A percentile compares a stretch with the other conserved stretches of the same genome.
These are phyloP conservation scores for Alloscopus bannaensis DNA, from an alignment of 2,888 invertebrate genomes.

Conservation along the genomic window DNA sequence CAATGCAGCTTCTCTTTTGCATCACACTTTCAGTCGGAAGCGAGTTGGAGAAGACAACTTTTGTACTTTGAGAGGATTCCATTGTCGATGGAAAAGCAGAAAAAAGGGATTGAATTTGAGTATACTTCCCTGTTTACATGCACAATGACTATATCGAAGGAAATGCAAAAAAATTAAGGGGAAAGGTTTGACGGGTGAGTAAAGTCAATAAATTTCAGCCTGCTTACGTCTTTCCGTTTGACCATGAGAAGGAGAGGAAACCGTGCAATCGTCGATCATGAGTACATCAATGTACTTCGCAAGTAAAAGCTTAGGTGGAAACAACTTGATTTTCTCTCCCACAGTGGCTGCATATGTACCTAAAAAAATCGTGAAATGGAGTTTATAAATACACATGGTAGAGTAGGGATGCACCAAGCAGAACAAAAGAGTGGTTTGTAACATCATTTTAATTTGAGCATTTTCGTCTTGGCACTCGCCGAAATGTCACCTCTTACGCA, in stretches of 20 bases:
- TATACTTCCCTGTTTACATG: background rate
- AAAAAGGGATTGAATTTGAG: background rate
- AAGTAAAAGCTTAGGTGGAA: background rate
- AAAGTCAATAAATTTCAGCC: slow-evolving; percentile 22
- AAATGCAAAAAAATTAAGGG: background rate
- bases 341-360: background rate
- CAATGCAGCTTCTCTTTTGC: too few relatives aligned
- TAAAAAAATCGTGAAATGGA: background rate
- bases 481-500: slow-evolving; percentile 39
- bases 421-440: too few relatives aligned
- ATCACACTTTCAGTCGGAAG: too few relatives aligned
- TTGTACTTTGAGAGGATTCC: too few relatives aligned
- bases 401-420: too few relatives aligned
- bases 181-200: slow-evolving; percentile 17
- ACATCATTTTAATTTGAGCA: slow-evolving; percentile 16
- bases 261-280: too few relatives aligned
- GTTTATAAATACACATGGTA: too few relatives aligned
- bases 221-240: slow-evolving; percentile 18
- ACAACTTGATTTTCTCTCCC: background rate
- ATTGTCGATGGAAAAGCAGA: background rate
- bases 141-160: background rate
- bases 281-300: background rate
- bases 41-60: too few relatives aligned
- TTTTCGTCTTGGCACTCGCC: slow-evolving; percentile 14
- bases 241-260: too few relatives aligned